A percentile compares a stretch with the other conserved stretches of the same genome.
Evolutionary conservation across 2,113 vertebrate genomes (phyloP).

Genomic region (Callipepla californica): DNA sequence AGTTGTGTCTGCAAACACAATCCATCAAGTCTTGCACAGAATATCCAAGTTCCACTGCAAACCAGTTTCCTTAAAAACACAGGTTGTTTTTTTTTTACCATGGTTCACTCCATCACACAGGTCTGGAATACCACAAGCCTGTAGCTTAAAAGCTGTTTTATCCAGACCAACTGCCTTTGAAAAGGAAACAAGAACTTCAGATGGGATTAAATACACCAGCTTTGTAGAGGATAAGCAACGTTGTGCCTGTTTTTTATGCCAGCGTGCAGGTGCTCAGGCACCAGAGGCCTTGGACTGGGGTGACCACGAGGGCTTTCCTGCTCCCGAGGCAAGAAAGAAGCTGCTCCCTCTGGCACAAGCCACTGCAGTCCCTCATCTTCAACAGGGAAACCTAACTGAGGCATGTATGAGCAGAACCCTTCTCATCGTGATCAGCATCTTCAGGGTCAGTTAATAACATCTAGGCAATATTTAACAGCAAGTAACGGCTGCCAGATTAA

Average conservation of each 20-base stretch:
- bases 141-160: not conserved
- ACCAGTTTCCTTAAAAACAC: not conserved
- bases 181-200: not conserved
- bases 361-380: not conserved
- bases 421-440: not conserved
- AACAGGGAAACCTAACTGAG: not conserved
- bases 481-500: not conserved
- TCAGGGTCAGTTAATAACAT: not conserved
- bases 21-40: not conserved
- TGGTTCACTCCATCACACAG: not conserved
- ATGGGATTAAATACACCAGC: not conserved
- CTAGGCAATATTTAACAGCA: not conserved
- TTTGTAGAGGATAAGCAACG: not conserved
- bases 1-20: not conserved
- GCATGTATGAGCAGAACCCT: rapidly evolving
- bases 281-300: too few relatives aligned
- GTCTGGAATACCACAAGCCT: not conserved
- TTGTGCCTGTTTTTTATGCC: not conserved
- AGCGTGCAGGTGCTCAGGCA: rapidly evolving
- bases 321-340: not conserved
- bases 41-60: not conserved
- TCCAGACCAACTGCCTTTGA: not conserved
- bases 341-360: not conserved
- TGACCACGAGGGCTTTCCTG: not conserved
- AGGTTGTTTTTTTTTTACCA: not conserved